Evolutionary conservation across 1,140 invertebrate genomes (phyloP), one percentile per base, ranked within the genome.

Genomic region (Dolichoris vasculosae): DNA sequence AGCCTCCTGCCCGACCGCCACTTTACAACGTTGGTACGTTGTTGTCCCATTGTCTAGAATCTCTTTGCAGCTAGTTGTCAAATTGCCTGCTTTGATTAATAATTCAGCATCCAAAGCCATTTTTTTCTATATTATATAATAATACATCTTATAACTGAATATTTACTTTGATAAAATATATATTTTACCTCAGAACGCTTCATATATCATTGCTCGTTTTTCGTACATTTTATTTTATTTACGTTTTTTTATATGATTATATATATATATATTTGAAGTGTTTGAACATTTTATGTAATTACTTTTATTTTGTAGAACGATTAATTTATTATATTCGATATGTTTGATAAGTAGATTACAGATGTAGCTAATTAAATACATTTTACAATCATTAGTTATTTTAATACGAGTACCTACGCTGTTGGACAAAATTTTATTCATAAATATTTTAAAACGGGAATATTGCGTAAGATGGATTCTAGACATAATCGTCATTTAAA

Each of bases 1-100:
- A 93, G 90, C 92, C 92, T 92, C 92, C 92, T 86, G 92, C 91
- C 90, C 90, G 93, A 91, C 93, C 93, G 90, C 92, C 92, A 92
- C 93, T 92, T 90, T 90, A 90, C 90, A 91, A 90, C 82, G 91
- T 93, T 88, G 93, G 93, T 93, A 93, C 89, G 93, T 93, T 88
- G 84, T 76, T 63, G 2, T 63, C 48, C 71, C 46, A 77, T 51
- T 73, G 64, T 73, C 32, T 79, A 55, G 55, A 77, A 78, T 79
- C 15, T 71, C 55, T 81, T 78, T 85, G n/a, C 84, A 85, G 20
- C 17, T 79, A 26, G 43, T 55, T 51, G 75, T 51, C 3, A n/a
- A 71, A 38, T 84, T 84, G 63, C 46, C 30, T 79, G 76, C 71
- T 76, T 75, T 6, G 30, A 64, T 7, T 67, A 48, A 77, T 64